These are phyloP conservation scores for Clarias platycephalus DNA, from an alignment of 2,797 vertebrate species.

Conservation along the genomic window DNA sequence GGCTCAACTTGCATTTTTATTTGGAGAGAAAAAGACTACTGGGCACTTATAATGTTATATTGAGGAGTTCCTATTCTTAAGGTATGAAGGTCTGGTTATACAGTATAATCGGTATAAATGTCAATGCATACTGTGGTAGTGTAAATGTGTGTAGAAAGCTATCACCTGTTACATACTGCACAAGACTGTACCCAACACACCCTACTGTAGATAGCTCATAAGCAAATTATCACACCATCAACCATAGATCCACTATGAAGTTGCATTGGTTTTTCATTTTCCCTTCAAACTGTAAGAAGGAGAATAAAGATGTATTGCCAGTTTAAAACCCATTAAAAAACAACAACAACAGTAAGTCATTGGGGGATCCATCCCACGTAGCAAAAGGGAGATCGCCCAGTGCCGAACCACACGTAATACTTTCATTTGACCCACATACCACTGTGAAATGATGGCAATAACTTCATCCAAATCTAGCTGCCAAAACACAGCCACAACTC, in stretches of 20 bases:
- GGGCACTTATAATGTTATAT: neutral
- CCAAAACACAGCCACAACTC: neutral
- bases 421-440: neutral
- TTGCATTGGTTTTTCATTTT: neutral
- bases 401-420: neutral
- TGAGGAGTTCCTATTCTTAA: neutral
- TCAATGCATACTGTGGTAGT: neutral
- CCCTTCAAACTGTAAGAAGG: neutral
- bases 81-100: neutral
- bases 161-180: neutral
- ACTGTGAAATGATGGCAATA: conserved; percentile 1
- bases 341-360: neutral
- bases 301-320: conserved; percentile 2
- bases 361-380: neutral
- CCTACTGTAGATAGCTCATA: neutral
- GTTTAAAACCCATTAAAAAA: neutral
- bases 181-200: neutral
- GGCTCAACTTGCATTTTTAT: neutral
- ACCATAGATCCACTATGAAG: neutral
- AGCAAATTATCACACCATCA: neutral
- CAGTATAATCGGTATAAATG: neutral
- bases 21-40: neutral
- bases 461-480: conserved; percentile 1
- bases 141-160: neutral
- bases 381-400: neutral